phyloP scores from a whole-genome alignment of 2,113 vertebrate genomes.

The Podarcis raffonei region DNA sequence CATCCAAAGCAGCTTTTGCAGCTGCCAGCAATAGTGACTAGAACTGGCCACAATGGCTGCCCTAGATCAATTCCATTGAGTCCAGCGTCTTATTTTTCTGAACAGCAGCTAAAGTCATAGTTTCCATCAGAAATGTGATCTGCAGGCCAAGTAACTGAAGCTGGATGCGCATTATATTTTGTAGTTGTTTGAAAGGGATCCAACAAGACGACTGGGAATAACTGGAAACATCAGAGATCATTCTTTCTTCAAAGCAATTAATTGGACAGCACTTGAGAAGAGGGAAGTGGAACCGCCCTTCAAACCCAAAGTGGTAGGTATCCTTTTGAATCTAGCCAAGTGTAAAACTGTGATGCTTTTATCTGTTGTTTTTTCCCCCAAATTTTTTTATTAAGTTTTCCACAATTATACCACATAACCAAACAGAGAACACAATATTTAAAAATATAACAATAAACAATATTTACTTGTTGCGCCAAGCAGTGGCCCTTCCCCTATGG shows the following conservation, averaged over 20 bases:
- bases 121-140: background rate
- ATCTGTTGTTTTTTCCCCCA: background rate
- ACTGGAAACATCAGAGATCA: slow-evolving; percentile 88
- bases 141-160: background rate
- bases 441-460: no score
- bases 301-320: slow-evolving; percentile 94
- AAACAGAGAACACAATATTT: no score
- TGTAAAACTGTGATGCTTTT: background rate
- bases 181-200: slow-evolving; percentile 94
- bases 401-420: no score
- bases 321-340: background rate
- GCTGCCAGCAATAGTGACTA: background rate
- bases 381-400: no score
- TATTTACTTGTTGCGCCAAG: no score
- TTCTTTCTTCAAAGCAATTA: slow-evolving; percentile 92
- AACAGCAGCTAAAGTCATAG: background rate
- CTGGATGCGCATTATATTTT: slow-evolving; percentile 27
- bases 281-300: slow-evolving; percentile 91
- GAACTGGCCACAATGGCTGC: background rate
- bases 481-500: no score
- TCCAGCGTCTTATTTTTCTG: background rate
- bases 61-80: background rate
- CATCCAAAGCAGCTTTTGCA: background rate
- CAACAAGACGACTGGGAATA: slow-evolving; percentile 86
- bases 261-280: slow-evolving; percentile 88